A percentile compares a stretch with the other conserved stretches of the same genome.
Conservation (phyloP, 2,113 vertebrate species). For the Agelaius tricolor region DNA sequence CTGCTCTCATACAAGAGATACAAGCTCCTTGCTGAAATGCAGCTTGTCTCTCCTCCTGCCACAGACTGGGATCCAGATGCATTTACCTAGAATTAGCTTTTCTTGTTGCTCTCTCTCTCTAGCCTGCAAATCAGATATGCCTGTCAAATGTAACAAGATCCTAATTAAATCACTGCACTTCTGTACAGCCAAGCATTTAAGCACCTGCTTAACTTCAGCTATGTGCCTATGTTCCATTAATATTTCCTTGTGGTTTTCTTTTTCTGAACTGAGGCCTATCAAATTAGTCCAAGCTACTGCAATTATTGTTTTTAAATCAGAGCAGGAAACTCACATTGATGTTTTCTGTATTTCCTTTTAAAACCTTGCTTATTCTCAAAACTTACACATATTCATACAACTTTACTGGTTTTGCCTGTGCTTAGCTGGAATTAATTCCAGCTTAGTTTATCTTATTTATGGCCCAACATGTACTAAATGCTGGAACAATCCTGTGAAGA, state of each 20-base stretch:
- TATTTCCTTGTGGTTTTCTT: conserved; percentile 6
- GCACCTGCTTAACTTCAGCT: conserved; percentile 39
- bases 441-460: not conserved
- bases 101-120: not conserved
- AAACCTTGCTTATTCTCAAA: not conserved
- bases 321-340: not conserved
- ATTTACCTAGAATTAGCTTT: not conserved
- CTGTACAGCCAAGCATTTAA: conserved; percentile 14
- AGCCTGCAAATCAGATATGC: conserved; percentile 5
- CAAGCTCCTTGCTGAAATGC: not conserved
- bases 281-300: not conserved
- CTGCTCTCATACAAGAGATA: not conserved
- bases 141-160: conserved; percentile 11
- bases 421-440: not conserved
- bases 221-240: not conserved
- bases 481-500: not conserved
- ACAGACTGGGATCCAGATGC: not conserved
- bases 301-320: not conserved
- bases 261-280: not conserved
- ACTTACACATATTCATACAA: not conserved
- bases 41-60: not conserved
- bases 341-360: not conserved
- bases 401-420: not conserved
- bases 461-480: not conserved
- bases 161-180: conserved; percentile 36